Percentiles rank a stretch among this genome's conserved stretches.
phyloP scores from a whole-genome alignment of 2,113 vertebrate genomes.

The Halcyon senegalensis region DNA sequence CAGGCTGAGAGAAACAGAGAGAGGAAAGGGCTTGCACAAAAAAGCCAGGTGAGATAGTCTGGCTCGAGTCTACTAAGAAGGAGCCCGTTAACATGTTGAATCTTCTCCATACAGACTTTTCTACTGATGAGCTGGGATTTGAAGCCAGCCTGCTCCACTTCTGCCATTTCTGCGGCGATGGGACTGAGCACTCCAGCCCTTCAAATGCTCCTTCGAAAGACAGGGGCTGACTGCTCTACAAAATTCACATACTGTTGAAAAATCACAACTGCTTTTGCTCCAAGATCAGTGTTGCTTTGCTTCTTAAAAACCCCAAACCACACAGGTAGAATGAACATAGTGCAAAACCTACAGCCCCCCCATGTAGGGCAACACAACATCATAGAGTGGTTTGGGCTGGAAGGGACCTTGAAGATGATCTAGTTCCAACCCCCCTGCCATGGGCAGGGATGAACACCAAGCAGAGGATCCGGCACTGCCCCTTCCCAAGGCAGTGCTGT shows the following conservation, averaged over 20 bases:
- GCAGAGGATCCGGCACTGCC: neutral
- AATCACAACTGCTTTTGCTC: neutral
- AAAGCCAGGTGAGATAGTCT: neutral
- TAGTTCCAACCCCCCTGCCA: neutral
- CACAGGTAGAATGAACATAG: neutral
- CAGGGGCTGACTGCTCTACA: rapidly evolving
- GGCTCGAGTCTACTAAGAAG: neutral
- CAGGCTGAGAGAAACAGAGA: neutral
- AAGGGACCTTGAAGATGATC: neutral
- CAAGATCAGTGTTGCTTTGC: neutral
- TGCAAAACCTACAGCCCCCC: neutral
- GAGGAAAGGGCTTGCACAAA: neutral
- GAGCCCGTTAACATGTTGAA: neutral
- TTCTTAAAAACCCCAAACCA: neutral
- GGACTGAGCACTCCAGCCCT: neutral
- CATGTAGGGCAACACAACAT: neutral
- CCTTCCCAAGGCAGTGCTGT: neutral
- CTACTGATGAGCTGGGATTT: neutral
- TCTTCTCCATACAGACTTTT: neutral
- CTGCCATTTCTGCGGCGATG: neutral
- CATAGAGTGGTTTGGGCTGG: neutral
- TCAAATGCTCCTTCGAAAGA: neutral
- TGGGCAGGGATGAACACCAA: neutral
- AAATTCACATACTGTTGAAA: neutral
- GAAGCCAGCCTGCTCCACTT: rapidly evolving